Percentiles rank a stretch among this genome's conserved stretches.
Evolutionary conservation across 2,113 vertebrate species (phyloP).

Genomic region (Alces alces): DNA sequence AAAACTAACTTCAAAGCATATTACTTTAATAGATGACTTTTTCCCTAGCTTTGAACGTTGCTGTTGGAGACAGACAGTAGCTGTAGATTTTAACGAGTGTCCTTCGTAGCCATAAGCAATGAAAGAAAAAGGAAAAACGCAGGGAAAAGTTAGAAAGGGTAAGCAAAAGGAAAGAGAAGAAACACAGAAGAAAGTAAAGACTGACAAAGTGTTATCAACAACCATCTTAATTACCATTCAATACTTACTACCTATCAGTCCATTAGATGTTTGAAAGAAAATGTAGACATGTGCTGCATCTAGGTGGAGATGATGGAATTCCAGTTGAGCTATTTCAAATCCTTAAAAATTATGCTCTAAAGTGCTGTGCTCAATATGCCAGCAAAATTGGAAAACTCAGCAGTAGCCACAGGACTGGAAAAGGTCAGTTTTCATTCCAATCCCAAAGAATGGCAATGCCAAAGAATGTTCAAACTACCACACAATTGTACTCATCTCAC

Average conservation of each 20-base stretch:
- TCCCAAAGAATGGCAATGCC: neutral
- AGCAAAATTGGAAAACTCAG: neutral
- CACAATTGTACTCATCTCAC: neutral
- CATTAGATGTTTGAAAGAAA: neutral
- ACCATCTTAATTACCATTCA: neutral
- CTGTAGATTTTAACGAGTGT: neutral
- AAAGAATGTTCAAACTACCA: neutral
- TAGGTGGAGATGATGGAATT: neutral
- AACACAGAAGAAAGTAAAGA: neutral
- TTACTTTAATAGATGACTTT: neutral
- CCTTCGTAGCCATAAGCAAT: neutral
- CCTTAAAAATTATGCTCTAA: neutral
- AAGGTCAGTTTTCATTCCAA: neutral
- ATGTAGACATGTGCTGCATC: neutral
- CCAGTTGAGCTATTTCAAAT: neutral
- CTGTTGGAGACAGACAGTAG: neutral
- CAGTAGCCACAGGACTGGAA: neutral
- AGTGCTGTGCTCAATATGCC: neutral
- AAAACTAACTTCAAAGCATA: neutral
- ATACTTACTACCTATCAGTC: neutral
- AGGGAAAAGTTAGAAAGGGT: neutral
- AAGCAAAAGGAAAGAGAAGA: neutral
- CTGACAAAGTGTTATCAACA: neutral
- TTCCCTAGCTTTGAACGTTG: conserved; percentile 20
- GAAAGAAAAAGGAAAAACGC: neutral